Conservation (phyloP, 2,888 invertebrate species). For the Ferdinandea cuprea region DNA sequence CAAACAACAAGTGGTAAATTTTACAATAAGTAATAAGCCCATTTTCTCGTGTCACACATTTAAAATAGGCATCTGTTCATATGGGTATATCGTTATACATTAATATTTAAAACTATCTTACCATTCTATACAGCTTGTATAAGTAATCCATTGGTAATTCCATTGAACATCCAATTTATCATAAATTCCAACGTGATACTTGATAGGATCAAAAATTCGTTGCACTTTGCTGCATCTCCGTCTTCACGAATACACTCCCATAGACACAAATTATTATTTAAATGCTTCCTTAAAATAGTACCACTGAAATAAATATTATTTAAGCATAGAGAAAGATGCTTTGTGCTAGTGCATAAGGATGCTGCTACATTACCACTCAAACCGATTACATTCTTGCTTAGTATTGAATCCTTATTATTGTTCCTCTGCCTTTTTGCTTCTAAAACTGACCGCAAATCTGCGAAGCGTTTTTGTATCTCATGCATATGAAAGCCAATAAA, state of each 20-base stretch:
- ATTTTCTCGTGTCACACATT: conserved; percentile 28
- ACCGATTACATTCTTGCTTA: conserved; percentile 63
- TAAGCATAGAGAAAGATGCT: conserved; percentile 38
- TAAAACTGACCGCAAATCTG: conserved; percentile 48
- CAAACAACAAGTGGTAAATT: too few species aligned
- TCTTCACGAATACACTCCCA: conserved; percentile 32
- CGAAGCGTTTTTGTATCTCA: conserved; percentile 21
- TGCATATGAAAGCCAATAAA: too few species aligned
- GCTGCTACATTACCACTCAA: conserved; percentile 50
- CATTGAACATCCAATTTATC: conserved; percentile 29
- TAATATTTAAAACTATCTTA: conserved; percentile 22
- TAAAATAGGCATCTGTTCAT: conserved; percentile 61
- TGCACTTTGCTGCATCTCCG: conserved; percentile 63
- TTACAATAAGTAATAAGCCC: neutral
- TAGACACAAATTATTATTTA: conserved; percentile 50
- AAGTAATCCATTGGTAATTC: conserved; percentile 70
- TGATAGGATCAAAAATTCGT: conserved; percentile 53
- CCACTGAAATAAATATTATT: conserved; percentile 64
- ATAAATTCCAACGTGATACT: conserved; percentile 25
- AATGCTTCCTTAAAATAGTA: conserved; percentile 72
- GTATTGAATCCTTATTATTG: conserved; percentile 23
- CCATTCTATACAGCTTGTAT: conserved; percentile 69
- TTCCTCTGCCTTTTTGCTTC: conserved; percentile 32
- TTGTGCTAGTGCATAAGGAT: conserved; percentile 50
- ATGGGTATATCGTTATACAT: neutral